Evolutionary conservation across 2,888 invertebrate species (phyloP).

Genomic region (Oxystoma pomonae): DNA sequence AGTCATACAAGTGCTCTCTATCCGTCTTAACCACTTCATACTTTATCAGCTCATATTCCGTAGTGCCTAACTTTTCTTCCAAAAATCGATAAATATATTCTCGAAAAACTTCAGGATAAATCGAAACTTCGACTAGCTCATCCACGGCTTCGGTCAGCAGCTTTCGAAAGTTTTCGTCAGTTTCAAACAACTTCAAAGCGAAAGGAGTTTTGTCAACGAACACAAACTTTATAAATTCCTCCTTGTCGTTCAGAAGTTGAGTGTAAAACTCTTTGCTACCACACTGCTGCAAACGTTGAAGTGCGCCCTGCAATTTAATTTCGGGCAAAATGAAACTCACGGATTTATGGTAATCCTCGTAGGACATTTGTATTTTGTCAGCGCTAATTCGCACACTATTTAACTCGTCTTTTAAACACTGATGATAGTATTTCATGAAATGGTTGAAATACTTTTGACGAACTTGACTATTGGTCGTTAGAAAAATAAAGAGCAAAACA

Average conservation of each 20-base stretch:
- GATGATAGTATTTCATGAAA: constrained; percentile 20
- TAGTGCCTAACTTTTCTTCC: constrained; percentile 26
- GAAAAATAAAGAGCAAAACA: constrained; percentile 19
- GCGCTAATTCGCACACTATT: constrained; percentile 8
- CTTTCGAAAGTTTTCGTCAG: constrained; percentile 15
- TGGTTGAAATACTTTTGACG: constrained; percentile 17
- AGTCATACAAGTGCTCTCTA: neutral
- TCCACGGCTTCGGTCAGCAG: constrained; percentile 19
- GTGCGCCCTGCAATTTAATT: constrained; percentile 20
- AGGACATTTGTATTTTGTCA: constrained; percentile 15
- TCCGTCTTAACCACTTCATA: constrained; percentile 9
- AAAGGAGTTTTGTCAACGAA: constrained; percentile 22
- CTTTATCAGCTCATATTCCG: constrained; percentile 20
- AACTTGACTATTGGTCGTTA: constrained; percentile 18
- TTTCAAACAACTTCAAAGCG: constrained; percentile 18
- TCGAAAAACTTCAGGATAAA: constrained; percentile 20
- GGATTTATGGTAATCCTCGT: constrained; percentile 18
- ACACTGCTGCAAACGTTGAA: constrained; percentile 20
- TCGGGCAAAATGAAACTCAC: constrained; percentile 20
- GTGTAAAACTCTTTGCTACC: constrained; percentile 20
- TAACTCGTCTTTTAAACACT: constrained; percentile 11
- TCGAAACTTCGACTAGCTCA: constrained; percentile 17
- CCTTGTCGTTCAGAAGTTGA: constrained; percentile 17
- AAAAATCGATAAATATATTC: constrained; percentile 32
- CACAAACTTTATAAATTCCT: constrained; percentile 17